Percentiles rank a stretch among this genome's conserved stretches.
Conservation (phyloP, 2,888 invertebrate species). For the Protodeltote pygarga region DNA sequence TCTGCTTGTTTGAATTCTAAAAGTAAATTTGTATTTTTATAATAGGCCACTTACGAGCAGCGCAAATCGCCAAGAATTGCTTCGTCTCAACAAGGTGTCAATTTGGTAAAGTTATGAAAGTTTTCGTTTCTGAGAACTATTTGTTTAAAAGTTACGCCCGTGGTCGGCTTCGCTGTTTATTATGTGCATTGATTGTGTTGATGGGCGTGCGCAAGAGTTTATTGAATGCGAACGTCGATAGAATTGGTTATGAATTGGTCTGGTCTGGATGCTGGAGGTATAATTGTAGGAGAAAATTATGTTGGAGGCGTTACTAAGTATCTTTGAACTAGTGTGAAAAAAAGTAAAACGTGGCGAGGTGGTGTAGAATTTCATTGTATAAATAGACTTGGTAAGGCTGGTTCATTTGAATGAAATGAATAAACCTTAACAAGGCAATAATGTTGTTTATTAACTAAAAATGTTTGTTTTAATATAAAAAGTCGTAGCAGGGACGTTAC, state of each 20-base stretch:
- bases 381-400: no score
- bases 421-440: no score
- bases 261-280: background rate
- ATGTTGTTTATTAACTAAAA: no score
- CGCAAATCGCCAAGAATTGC: conserved; percentile 84
- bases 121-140: conserved; percentile 81
- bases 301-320: conserved; percentile 4
- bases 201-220: conserved; percentile 67
- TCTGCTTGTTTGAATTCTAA: conserved; percentile 22
- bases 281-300: conserved; percentile 8
- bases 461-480: background rate
- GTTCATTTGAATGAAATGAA: no score
- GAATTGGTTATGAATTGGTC: conserved; percentile 45
- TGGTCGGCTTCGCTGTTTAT: conserved; percentile 66
- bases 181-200: conserved; percentile 74
- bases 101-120: conserved; percentile 86
- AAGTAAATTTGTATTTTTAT: conserved; percentile 66
- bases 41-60: conserved; percentile 84
- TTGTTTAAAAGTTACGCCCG: conserved; percentile 80
- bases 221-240: conserved; percentile 57
- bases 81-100: conserved; percentile 84
- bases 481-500: no score
- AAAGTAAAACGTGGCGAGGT: no score
- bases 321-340: no score
- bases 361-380: no score